Percentiles rank a stretch among this genome's conserved stretches.
phyloP scores from a whole-genome alignment of 2,113 vertebrate genomes.

The Typhlomys cinereus region DNA sequence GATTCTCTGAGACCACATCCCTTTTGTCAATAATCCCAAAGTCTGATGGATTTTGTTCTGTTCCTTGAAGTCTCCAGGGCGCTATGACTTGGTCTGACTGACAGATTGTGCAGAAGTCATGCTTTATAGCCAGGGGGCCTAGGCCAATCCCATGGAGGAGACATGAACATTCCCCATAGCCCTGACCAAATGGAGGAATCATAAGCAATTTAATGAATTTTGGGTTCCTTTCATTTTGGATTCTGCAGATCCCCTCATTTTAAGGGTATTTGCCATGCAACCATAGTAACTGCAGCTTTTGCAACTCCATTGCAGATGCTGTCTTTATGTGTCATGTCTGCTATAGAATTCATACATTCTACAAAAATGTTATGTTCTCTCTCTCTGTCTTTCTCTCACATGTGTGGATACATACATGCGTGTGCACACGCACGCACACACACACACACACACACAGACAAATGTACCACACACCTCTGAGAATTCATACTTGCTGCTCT shows the following conservation, averaged over 20 bases:
- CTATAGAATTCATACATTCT: neutral
- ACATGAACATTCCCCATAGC: neutral
- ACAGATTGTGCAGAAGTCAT: neutral
- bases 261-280: fast-evolving
- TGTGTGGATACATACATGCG: neutral
- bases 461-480: neutral
- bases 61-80: neutral
- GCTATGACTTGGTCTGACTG: neutral
- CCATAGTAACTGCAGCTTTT: neutral
- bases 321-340: neutral
- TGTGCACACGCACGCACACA: neutral
- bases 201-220: neutral
- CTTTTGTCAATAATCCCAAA: neutral
- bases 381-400: neutral
- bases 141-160: too few relatives aligned
- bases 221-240: neutral
- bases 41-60: neutral
- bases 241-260: neutral
- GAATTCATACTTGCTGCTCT: neutral
- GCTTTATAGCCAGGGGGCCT: neutral
- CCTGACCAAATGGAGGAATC: neutral
- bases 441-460: neutral
- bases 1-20: neutral
- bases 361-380: neutral
- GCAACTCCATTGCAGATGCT: neutral